Evolutionary conservation across 2,888 invertebrate species (phyloP).

Genomic region (Beris morrisii): DNA sequence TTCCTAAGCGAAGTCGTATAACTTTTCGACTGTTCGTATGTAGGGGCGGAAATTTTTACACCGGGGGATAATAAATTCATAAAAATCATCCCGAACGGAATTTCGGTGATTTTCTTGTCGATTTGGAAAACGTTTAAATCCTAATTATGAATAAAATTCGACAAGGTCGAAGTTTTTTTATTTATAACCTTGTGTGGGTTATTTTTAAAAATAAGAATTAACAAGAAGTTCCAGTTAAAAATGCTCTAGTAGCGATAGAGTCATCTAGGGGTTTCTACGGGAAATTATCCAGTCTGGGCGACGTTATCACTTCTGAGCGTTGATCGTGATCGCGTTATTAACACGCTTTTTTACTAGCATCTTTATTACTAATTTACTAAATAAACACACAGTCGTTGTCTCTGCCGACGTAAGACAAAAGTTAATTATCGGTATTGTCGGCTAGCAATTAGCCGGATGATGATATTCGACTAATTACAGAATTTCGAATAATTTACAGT

Average conservation of each 20-base stretch:
- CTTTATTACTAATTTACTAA: too few relatives aligned
- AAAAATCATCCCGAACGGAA: constrained; percentile 20
- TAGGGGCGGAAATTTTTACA: constrained; percentile 19
- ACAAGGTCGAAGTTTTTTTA: constrained; percentile 23
- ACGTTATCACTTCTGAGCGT: too few relatives aligned
- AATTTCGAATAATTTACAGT: constrained; percentile 2
- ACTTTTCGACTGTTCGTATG: neutral
- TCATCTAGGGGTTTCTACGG: too few relatives aligned
- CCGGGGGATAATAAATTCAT: constrained; percentile 34
- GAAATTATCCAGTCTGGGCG: too few relatives aligned
- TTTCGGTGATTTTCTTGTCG: neutral
- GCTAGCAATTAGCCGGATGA: constrained; percentile 13
- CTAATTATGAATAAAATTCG: constrained; percentile 36
- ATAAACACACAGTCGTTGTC: too few relatives aligned
- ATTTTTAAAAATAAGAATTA: too few relatives aligned
- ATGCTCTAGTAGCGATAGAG: too few relatives aligned
- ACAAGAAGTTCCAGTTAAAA: too few relatives aligned
- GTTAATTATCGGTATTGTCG: neutral
- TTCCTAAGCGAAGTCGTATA: constrained; percentile 10
- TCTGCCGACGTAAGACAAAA: too few relatives aligned
- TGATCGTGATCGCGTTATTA: too few relatives aligned
- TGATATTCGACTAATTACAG: constrained; percentile 13
- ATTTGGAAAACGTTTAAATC: constrained; percentile 26
- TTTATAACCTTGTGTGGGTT: neutral
- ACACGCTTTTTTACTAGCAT: too few relatives aligned